Evolutionary conservation across 1,140 invertebrate species (phyloP).

Genomic region (Penaeus japonicus): DNA sequence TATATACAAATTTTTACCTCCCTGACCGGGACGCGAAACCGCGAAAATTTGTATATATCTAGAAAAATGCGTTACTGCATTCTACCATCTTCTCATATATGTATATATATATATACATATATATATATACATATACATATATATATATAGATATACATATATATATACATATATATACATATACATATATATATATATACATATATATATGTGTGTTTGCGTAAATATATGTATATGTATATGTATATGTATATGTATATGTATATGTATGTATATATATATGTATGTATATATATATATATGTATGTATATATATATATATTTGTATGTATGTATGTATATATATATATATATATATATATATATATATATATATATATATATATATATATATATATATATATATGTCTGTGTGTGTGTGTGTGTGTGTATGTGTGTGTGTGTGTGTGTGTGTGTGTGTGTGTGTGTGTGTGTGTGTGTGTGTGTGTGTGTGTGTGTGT

Average conservation of each 20-base stretch:
- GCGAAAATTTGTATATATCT: too few species aligned
- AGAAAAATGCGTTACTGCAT: too few species aligned
- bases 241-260: conserved; percentile 13
- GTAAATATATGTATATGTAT: too few species aligned
- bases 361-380: not conserved
- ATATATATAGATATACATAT: too few species aligned
- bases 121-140: too few species aligned
- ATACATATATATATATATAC: not conserved
- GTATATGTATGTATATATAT: conserved; percentile 8
- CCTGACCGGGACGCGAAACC: too few species aligned
- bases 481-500: not conserved
- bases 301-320: conserved; percentile 18
- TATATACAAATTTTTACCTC: too few species aligned
- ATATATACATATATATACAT: too few species aligned
- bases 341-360: not conserved
- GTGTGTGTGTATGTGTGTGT: not conserved
- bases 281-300: conserved; percentile 11
- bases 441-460: not conserved
- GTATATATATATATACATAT: too few species aligned
- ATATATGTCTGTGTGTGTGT: not conserved
- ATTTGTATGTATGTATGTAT: not conserved
- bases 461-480: not conserved
- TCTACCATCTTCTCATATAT: too few species aligned
- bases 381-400: not conserved
- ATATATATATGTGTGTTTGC: too few species aligned